These are phyloP conservation scores for Plemyria rubiginata DNA, from an alignment of 2,888 invertebrate species.

Conservation along the genomic window DNA sequence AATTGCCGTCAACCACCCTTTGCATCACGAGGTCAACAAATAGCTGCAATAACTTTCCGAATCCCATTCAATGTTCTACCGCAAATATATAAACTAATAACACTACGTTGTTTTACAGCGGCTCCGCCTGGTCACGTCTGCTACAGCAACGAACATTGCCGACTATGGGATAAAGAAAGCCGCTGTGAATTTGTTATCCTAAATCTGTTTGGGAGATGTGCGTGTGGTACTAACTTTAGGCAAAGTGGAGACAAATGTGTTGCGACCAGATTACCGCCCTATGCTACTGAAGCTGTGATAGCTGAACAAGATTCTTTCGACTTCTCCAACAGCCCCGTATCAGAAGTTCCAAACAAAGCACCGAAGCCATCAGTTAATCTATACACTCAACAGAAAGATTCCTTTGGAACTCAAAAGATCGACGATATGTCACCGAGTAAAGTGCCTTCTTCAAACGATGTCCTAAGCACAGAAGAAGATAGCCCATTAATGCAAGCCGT, in stretches of 20 bases:
- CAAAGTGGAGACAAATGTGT: slow-evolving; percentile 88
- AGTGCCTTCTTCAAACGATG: slow-evolving; percentile 66
- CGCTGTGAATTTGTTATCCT: slow-evolving; percentile 96
- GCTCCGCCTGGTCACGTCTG: slow-evolving; percentile 94
- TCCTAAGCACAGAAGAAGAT: slow-evolving; percentile 71
- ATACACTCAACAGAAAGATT: slow-evolving; percentile 39
- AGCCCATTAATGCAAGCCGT: slow-evolving; percentile 76
- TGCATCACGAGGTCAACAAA: slow-evolving; percentile 54
- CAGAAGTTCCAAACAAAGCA: slow-evolving; percentile 49
- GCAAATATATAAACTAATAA: slow-evolving; percentile 33
- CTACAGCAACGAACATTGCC: slow-evolving; percentile 95
- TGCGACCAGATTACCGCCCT: slow-evolving; percentile 61
- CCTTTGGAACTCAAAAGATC: slow-evolving; percentile 41
- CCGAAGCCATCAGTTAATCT: slow-evolving; percentile 53
- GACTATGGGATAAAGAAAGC: slow-evolving; percentile 92
- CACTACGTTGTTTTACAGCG: slow-evolving; percentile 82
- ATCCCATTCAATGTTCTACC: slow-evolving; percentile 42
- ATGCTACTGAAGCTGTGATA: slow-evolving; percentile 70
- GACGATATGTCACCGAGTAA: slow-evolving; percentile 71
- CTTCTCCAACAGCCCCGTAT: slow-evolving; percentile 41
- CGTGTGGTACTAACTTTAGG: slow-evolving; percentile 88
- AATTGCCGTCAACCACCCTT: slow-evolving; percentile 61
- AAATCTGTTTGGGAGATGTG: slow-evolving; percentile 94
- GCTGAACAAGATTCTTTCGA: slow-evolving; percentile 63
- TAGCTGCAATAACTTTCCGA: slow-evolving; percentile 51